phyloP scores from a whole-genome alignment of 2,113 vertebrate species.

The pig (Sus scrofa) region DNA sequence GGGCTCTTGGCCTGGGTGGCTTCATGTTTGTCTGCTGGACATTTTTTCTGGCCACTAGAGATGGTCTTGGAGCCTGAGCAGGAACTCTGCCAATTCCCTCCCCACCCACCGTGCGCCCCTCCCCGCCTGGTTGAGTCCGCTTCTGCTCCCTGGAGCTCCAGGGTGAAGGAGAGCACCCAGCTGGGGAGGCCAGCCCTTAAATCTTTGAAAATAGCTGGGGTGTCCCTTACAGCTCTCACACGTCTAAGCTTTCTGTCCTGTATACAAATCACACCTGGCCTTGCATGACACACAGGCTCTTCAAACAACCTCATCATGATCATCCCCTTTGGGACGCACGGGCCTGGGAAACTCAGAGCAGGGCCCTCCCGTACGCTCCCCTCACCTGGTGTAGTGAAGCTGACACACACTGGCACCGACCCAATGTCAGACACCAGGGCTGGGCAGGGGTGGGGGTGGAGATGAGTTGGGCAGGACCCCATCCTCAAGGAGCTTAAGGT shows the following conservation, averaged over 20 bases:
- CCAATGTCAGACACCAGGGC: not conserved
- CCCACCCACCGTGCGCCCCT: too few species aligned
- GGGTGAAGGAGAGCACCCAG: not conserved
- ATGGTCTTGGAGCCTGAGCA: not conserved
- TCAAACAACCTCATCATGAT: not conserved
- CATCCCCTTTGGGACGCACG: not conserved
- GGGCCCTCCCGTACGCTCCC: not conserved
- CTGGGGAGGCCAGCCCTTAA: not conserved
- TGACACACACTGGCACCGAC: not conserved
- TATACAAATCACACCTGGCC: not conserved
- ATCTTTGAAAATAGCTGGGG: not conserved
- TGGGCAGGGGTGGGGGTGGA: not conserved
- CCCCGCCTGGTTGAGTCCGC: not conserved
- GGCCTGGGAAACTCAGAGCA: not conserved
- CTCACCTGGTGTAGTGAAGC: not conserved
- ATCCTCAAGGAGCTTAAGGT: not conserved
- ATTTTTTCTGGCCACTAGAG: not conserved
- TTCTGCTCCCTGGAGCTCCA: not conserved
- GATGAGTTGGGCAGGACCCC: not conserved
- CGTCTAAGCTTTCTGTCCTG: not conserved
- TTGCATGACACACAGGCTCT: rapidly evolving
- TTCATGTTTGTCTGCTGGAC: not conserved
- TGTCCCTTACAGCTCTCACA: not conserved
- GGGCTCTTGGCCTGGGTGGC: not conserved
- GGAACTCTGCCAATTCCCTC: not conserved